Percentiles rank a stretch among this genome's conserved stretches.
These are phyloP conservation scores for Scaptomyza cyrtandrae DNA, from an alignment of 2,888 invertebrate genomes.

Conservation along the genomic window DNA sequence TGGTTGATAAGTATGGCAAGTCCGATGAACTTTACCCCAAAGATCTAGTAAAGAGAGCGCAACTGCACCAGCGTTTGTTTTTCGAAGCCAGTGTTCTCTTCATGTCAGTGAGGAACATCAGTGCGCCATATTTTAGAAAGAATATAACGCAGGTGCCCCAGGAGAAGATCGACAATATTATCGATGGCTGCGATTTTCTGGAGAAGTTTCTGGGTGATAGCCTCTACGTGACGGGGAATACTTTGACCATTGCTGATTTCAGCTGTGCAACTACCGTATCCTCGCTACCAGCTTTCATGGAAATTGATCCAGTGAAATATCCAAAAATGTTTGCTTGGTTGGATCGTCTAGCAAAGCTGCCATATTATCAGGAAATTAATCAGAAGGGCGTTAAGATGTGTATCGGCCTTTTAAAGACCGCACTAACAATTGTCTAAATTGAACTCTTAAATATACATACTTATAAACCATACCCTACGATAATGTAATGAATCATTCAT, in stretches of 20 bases:
- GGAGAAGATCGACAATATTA: constrained; percentile 56
- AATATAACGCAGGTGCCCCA: constrained; percentile 36
- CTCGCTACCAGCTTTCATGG: constrained; percentile 38
- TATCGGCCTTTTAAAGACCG: constrained; percentile 18
- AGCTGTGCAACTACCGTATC: constrained; percentile 54
- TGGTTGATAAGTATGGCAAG: constrained; percentile 86
- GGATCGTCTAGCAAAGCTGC: constrained; percentile 35
- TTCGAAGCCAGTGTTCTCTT: constrained; percentile 85
- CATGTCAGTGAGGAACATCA: constrained; percentile 50
- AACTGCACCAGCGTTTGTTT: constrained; percentile 84
- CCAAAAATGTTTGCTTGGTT: constrained; percentile 59
- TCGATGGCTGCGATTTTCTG: constrained; percentile 42
- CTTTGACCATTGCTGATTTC: constrained; percentile 58
- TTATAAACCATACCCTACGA: too few relatives aligned
- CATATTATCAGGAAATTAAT: constrained; percentile 53
- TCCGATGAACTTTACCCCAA: constrained; percentile 86
- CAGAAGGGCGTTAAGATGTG: constrained; percentile 37
- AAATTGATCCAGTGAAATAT: constrained; percentile 45
- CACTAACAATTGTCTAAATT: constrained; percentile 28
- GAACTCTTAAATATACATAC: neutral
- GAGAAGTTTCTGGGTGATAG: constrained; percentile 51
- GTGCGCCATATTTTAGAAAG: constrained; percentile 34
- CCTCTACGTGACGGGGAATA: constrained; percentile 52
- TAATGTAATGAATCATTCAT: too few relatives aligned
- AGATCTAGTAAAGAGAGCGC: constrained; percentile 85